Base-by-base conservation (phyloP, 2,113 vertebrate species). In the Nothocercus julius region DNA sequence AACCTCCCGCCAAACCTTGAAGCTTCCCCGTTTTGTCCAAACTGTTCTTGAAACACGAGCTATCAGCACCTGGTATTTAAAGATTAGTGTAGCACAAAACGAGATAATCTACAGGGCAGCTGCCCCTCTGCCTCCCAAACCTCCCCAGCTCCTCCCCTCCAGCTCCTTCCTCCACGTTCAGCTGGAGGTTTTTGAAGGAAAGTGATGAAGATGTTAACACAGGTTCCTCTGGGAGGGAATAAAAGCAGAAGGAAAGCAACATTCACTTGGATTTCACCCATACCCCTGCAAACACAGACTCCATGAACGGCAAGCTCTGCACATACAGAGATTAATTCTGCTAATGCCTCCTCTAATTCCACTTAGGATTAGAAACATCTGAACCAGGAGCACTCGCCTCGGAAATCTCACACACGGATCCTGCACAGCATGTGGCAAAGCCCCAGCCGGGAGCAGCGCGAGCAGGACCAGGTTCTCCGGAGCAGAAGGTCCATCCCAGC, bases 11-110 rank as follows among this genome's bases (percentile, higher is more conserved):
- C 27, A 25, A 84, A 58, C 56, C 56, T 38, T 17, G 62, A 28
- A 49, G 47, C 40, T 19, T 30, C 69, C 27, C 47, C 27, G 3
- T 24, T 62, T 34, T 30, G 81, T 14, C 56, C 69, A 30, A 76
- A 34, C 25, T 54, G n/a, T 24, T 47, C 64, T 70, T 8, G 0
- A 70, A 59, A 69, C 7, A 15, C 2, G 30, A 69, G 42, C 32
- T 15, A 25, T 22, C 47, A 51, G 4, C 54, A 11, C 44, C 34
- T 8, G 51, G 20, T 32, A 28, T 24, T 28, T 30, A 40, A 36
- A 77, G 51, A 58, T 13, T 19, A 38, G 27, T 1, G 45, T 27
- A n/a, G 15, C n/a, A 25, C 0, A n/a, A 18, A 59, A 42, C 0
- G 4, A 32, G 70, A 10, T 28, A 38, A 66, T 16, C 28, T 30